Conservation (phyloP, 2,113 vertebrate genomes). For the Heteronetta atricapilla region DNA sequence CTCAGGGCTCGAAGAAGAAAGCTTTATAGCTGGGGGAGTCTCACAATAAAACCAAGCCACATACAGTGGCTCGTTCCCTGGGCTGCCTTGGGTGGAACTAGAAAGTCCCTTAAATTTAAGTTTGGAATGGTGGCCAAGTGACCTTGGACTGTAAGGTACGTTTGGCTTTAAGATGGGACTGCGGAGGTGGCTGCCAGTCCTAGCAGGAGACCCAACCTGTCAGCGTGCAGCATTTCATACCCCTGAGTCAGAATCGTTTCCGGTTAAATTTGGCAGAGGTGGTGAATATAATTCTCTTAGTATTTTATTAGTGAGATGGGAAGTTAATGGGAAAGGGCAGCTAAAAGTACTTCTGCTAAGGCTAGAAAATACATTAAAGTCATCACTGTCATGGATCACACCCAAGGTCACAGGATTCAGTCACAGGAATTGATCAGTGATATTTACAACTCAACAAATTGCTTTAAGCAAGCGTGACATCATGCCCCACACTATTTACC, state of each 20-base stretch:
- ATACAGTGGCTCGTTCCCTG: background rate
- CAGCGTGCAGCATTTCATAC: background rate
- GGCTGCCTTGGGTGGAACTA: background rate
- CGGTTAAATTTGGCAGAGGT: conserved; percentile 25
- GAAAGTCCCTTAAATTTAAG: background rate
- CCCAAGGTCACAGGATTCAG: conserved; percentile 35
- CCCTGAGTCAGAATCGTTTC: background rate
- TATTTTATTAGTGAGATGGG: conserved; percentile 46
- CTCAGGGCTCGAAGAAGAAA: background rate
- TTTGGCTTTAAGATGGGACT: background rate
- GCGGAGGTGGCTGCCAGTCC: background rate
- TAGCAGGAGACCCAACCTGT: background rate
- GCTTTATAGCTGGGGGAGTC: background rate
- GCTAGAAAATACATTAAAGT: conserved; percentile 55
- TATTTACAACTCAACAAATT: conserved; percentile 63
- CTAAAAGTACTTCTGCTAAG: conserved; percentile 33
- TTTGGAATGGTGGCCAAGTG: background rate
- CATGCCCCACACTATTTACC: background rate
- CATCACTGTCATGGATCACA: background rate
- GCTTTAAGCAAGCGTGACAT: conserved; percentile 34
- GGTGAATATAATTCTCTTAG: conserved; percentile 16
- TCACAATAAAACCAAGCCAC: background rate
- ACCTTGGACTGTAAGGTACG: background rate
- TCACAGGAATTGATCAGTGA: conserved; percentile 36
- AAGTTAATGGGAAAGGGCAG: conserved; percentile 58